A percentile compares a stretch with the other conserved stretches of the same genome.
Conservation (phyloP, 2,113 vertebrate genomes). For the Megaptera novaeangliae region DNA sequence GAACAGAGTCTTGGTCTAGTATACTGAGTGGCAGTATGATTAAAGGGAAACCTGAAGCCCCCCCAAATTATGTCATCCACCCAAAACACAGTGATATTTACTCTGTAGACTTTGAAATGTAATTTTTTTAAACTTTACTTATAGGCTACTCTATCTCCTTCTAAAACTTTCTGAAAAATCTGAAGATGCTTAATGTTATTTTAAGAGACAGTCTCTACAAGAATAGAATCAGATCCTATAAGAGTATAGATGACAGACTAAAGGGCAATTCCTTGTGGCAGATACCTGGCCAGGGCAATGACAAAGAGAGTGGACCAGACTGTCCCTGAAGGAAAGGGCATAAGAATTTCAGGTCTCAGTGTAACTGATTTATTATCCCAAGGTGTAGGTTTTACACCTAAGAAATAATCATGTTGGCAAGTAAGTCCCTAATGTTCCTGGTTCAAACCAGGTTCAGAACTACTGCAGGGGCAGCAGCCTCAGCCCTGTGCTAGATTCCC, state of each 20-base stretch:
- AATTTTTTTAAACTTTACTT: not conserved
- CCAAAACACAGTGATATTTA: not conserved
- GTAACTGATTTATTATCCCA: not conserved
- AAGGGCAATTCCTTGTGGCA: not conserved
- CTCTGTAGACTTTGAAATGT: not conserved
- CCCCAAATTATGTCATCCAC: not conserved
- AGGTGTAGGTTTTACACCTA: not conserved
- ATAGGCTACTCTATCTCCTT: not conserved
- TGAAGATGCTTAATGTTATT: not conserved
- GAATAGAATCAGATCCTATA: not conserved
- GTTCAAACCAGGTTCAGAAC: conserved; percentile 40
- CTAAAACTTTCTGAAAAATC: not conserved
- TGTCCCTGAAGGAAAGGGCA: not conserved
- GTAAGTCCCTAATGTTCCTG: conserved; percentile 30
- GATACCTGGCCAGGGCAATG: not conserved
- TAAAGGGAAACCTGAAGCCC: not conserved
- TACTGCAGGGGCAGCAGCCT: not conserved
- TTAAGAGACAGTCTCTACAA: not conserved
- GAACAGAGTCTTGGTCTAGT: not conserved
- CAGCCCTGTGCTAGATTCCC: not conserved
- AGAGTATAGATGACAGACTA: not conserved
- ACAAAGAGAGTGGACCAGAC: not conserved
- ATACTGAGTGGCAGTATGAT: not conserved
- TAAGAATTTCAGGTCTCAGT: not conserved
- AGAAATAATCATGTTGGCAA: not conserved